These are phyloP conservation scores for Paramisgurnus dabryanus DNA, from an alignment of 2,113 vertebrate genomes.

Conservation along the genomic window DNA sequence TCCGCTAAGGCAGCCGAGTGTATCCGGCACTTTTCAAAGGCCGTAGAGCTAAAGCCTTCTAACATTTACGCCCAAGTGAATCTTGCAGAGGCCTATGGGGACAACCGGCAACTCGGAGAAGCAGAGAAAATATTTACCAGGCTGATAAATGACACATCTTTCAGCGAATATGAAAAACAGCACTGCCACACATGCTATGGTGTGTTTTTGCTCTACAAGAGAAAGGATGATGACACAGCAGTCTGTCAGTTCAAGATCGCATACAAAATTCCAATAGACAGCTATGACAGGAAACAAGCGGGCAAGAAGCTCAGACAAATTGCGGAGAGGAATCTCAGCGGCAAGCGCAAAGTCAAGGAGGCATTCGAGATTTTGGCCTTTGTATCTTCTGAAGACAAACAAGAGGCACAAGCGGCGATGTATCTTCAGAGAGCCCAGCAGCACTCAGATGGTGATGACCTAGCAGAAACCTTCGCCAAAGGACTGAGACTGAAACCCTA, in stretches of 20 bases:
- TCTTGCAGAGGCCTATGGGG: conserved; percentile 48
- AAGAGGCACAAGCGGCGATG: background rate
- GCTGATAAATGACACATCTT: background rate
- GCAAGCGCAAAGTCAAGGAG: background rate
- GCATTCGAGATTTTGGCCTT: conserved; percentile 49
- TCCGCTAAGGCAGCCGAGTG: conserved; percentile 29
- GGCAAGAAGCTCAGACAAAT: conserved; percentile 45
- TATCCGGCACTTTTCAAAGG: conserved; percentile 51
- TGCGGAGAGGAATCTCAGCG: conserved; percentile 16
- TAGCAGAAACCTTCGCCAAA: conserved; percentile 30
- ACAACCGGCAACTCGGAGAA: conserved; percentile 24
- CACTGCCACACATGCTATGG: conserved; percentile 36
- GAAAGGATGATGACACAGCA: conserved; percentile 31
- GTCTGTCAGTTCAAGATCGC: conserved; percentile 47
- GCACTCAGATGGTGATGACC: conserved; percentile 1
- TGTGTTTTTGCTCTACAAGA: conserved; percentile 47
- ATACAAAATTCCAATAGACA: conserved; percentile 37
- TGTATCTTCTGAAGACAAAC: conserved; percentile 35
- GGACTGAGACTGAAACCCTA: conserved; percentile 29
- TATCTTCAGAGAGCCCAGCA: background rate
- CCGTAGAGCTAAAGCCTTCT: conserved; percentile 42
- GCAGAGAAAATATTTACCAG: conserved; percentile 54
- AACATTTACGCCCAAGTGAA: conserved; percentile 43
- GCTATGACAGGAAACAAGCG: conserved; percentile 33
- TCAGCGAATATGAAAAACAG: conserved; percentile 39